Base-by-base conservation (phyloP, 2,113 vertebrate species). In the Coryphaenoides rupestris region DNA sequence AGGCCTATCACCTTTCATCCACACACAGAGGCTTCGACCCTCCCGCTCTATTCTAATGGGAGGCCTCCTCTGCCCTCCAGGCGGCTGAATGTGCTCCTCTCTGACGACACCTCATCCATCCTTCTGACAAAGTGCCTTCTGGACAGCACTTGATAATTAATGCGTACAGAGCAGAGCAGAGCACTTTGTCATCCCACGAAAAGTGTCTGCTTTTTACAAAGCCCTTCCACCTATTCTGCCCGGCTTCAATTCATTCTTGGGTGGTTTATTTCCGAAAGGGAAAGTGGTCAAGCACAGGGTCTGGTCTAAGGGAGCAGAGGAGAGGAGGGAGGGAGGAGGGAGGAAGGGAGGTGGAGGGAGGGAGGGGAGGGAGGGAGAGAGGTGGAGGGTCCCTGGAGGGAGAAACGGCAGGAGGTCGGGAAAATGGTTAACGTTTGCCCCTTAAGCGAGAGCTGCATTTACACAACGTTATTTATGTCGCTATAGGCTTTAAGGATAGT, bases 121-220 rank as follows among this genome's bases (percentile, higher is more conserved):
- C 83, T 69, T 77, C 75, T 89, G 85, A 90, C 83, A 83, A 87
- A 89, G 78, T 79, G 87, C 82, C 82, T 85, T 69, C 62, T 72
- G 77, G 87, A 89, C 87, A 79, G 59, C 21, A 60, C 70, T 55
- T 78, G 86, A 88, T 90, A 87, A 90, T 88, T 81, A 85, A 89
- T 87, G 85, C 84, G 74, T 53, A 64, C n/a, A n/a, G 79, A 74
- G 72, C 65, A 69, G 84, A 78, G 72, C 77, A 53, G 74, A 69
- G 78, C 79, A 77, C 80, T 89, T 85, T 9, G 79, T 89, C 86
- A 84, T 86, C 75, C 75, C 85, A 75, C 79, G 58, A 66, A 70
- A 84, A 68, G 70, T 65, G 76, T 80, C 79, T 54, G 69, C 65
- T 26, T 80, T n/a, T 59, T 61, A 72, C 73, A 73, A 75, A 58